phyloP scores from a whole-genome alignment of 2,888 invertebrate species.

The Cloeon dipterum region DNA sequence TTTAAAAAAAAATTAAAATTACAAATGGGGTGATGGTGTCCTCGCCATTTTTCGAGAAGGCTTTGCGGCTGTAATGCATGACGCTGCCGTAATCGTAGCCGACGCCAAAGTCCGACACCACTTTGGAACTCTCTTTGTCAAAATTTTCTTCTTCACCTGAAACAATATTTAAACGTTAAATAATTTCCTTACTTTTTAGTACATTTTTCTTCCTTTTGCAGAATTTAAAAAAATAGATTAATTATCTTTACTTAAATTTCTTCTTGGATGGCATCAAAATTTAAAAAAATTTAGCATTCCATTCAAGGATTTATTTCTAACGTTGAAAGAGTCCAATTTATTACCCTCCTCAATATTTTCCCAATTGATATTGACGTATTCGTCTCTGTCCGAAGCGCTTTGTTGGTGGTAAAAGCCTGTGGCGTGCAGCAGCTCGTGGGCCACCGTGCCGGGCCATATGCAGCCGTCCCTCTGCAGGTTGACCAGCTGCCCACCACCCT shows the following conservation, averaged over 20 bases:
- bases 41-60: conserved; percentile 23
- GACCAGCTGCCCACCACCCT: conserved; percentile 32
- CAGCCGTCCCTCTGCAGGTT: conserved; percentile 22
- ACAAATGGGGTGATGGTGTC: conserved; percentile 22
- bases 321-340: too few relatives aligned
- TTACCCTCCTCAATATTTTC: conserved; percentile 39
- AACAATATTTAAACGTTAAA: too few relatives aligned
- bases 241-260: too few relatives aligned
- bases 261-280: too few relatives aligned
- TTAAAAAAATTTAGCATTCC: too few relatives aligned
- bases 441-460: conserved; percentile 32
- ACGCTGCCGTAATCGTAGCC: conserved; percentile 26
- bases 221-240: too few relatives aligned
- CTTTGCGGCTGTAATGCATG: conserved; percentile 27
- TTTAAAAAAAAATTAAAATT: too few relatives aligned
- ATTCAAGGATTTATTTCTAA: too few relatives aligned
- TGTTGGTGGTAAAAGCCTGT: conserved; percentile 70
- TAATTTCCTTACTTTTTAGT: too few relatives aligned
- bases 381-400: conserved; percentile 50
- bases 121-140: conserved; percentile 18
- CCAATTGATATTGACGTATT: conserved; percentile 47
- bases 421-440: conserved; percentile 59
- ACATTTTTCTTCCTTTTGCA: too few relatives aligned
- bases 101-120: conserved; percentile 19
- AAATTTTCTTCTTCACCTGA: conserved; percentile 24